These are phyloP conservation scores for Phoeniculus purpureus DNA, from an alignment of 2,797 vertebrate genomes.

Conservation along the genomic window DNA sequence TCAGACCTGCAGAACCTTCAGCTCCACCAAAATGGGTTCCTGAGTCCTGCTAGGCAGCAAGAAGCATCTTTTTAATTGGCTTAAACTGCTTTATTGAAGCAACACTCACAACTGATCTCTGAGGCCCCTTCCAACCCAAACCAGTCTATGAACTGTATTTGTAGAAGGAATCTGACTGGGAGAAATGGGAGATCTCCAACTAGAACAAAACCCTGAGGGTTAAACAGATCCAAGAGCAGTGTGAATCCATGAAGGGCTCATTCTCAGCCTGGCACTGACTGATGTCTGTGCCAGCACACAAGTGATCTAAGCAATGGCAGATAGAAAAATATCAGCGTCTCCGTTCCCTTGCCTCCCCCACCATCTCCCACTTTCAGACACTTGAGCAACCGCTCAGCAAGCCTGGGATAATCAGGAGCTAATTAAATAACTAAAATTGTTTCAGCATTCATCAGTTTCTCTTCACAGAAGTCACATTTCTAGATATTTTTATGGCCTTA, in stretches of 20 bases:
- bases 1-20: background rate
- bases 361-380: background rate
- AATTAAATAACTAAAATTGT: background rate
- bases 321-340: background rate
- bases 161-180: background rate
- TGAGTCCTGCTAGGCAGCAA: background rate
- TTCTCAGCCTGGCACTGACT: background rate
- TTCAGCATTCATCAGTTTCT: background rate
- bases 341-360: background rate
- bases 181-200: slow-evolving; percentile 14
- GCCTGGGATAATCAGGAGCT: background rate
- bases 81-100: background rate
- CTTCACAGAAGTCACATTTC: background rate
- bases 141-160: background rate
- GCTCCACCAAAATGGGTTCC: background rate
- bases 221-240: background rate
- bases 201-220: background rate
- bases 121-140: too few species aligned
- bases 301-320: background rate
- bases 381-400: background rate
- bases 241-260: background rate
- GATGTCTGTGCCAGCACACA: background rate
- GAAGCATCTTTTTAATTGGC: background rate
- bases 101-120: background rate
- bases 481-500: background rate